Evolutionary conservation across 1,140 invertebrate species (phyloP).

Genomic region (Pseudomyrmex cubaensis): DNA sequence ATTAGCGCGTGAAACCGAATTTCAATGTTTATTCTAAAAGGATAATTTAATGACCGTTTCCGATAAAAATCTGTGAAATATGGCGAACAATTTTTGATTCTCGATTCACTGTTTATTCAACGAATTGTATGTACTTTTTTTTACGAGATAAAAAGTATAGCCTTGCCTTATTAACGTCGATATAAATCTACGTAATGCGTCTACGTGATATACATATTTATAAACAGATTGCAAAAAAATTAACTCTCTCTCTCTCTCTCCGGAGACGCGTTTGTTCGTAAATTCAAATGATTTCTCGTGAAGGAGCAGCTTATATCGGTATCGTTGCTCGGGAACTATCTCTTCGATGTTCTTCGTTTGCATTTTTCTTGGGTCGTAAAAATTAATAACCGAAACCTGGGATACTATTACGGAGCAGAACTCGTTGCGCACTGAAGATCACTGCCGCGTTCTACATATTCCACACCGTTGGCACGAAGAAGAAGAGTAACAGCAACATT

Average conservation of each 20-base stretch:
- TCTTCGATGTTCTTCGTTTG: not conserved
- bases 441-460: conserved; percentile 20
- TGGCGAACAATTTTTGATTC: not conserved
- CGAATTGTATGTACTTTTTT: not conserved
- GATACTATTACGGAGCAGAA: not conserved
- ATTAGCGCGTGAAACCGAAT: not conserved
- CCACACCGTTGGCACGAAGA: conserved; percentile 32
- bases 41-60: not conserved
- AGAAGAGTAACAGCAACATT: conserved; percentile 43
- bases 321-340: not conserved
- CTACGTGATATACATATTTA: not conserved
- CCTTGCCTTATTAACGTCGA: not conserved
- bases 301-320: not conserved
- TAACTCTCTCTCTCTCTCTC: not conserved
- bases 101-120: conserved; percentile 9
- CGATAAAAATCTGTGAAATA: conserved; percentile 11
- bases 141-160: not conserved
- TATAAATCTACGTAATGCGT: not conserved
- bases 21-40: not conserved
- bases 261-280: no score
- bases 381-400: conserved; percentile 49
- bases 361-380: conserved; percentile 21
- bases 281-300: not conserved
- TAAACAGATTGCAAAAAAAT: not conserved
- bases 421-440: conserved; percentile 11